Evolutionary conservation across 37 sponge, comb jelly and placozoan species (phyloP).

Genomic region (Geodia barretti): DNA sequence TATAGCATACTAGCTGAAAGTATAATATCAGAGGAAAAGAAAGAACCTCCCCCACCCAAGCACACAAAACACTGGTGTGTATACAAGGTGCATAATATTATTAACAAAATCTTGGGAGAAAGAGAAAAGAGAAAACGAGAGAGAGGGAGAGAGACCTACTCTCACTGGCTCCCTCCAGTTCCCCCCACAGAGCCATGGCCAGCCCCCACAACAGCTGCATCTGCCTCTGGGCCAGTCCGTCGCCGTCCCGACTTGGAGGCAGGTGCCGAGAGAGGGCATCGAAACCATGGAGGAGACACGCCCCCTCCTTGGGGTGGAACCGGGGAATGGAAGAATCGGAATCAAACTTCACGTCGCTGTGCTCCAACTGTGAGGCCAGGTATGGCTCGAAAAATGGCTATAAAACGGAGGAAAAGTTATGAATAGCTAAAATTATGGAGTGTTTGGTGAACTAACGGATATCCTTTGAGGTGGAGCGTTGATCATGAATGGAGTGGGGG

Average conservation of each 20-base stretch:
- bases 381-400: conserved; percentile 28
- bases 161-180: neutral
- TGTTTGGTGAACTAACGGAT: neutral
- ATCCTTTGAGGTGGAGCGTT: neutral
- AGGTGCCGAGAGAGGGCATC: conserved; percentile 16
- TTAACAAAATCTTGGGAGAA: no score
- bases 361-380: conserved; percentile 41
- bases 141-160: neutral
- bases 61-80: no score
- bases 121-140: no score
- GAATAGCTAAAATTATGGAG: neutral
- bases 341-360: conserved; percentile 11
- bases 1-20: no score
- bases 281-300: neutral
- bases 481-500: neutral
- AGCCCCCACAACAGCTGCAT: conserved; percentile 38
- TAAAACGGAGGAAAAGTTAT: neutral
- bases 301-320: conserved; percentile 11
- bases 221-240: conserved; percentile 14
- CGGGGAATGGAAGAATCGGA: conserved; percentile 8
- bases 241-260: neutral
- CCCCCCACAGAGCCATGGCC: conserved; percentile 73
- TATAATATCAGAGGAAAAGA: no score
- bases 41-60: no score
- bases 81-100: no score